Conservation (phyloP, 2,797 vertebrate species). For the Caiman crocodilus region DNA sequence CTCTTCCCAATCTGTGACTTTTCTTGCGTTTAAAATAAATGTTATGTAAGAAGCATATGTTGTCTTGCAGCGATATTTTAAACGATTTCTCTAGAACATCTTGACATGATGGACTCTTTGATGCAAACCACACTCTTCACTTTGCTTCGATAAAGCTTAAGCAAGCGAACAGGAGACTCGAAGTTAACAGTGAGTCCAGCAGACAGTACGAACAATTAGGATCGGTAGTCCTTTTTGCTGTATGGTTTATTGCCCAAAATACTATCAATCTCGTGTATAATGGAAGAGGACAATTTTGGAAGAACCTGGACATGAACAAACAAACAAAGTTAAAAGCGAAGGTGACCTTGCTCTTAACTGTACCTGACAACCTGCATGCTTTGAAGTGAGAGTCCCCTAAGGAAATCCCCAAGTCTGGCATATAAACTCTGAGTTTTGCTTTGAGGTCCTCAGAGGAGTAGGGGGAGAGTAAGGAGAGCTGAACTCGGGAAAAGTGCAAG, state of each 20-base stretch:
- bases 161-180: slow-evolving; percentile 89
- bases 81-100: slow-evolving; percentile 75
- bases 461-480: neutral
- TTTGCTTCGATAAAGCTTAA: slow-evolving; percentile 91
- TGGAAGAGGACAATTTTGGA: slow-evolving; percentile 96
- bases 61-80: slow-evolving; percentile 62
- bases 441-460: neutral
- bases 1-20: neutral
- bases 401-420: neutral
- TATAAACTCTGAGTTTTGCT: neutral
- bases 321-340: neutral
- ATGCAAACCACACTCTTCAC: slow-evolving; percentile 73
- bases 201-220: slow-evolving; percentile 80
- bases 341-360: no score
- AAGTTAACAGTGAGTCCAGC: slow-evolving; percentile 74
- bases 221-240: slow-evolving; percentile 99
- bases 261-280: slow-evolving; percentile 97
- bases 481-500: neutral
- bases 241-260: slow-evolving; percentile 99
- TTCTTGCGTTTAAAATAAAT: neutral
- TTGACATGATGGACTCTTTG: slow-evolving; percentile 73
- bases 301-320: slow-evolving; percentile 86
- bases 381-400: neutral
- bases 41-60: slow-evolving; percentile 35
- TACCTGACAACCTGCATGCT: neutral